These are phyloP conservation scores for Aphelenchoides avenae DNA, from an alignment of 1,140 invertebrate genomes.

Conservation along the genomic window DNA sequence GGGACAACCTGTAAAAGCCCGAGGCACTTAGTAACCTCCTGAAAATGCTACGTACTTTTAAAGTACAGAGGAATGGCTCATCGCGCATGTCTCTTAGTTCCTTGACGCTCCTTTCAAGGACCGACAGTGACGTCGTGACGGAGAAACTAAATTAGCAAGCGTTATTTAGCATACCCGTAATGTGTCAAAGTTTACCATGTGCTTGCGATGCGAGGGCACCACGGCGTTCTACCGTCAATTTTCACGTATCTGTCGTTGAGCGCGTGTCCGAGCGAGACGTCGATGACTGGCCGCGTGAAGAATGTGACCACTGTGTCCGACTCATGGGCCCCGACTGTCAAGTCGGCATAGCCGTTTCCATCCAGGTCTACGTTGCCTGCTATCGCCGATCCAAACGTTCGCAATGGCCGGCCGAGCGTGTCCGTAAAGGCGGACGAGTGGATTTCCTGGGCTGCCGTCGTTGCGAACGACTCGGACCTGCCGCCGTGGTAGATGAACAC, in stretches of 20 bases:
- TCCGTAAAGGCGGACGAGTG: conserved; percentile 24
- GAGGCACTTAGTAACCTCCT: too few relatives aligned
- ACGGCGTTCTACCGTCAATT: conserved; percentile 36
- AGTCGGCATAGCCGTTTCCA: conserved; percentile 82
- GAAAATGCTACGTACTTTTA: too few relatives aligned
- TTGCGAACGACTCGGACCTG: conserved; percentile 23
- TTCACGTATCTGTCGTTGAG: conserved; percentile 42
- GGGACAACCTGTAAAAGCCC: too few relatives aligned
- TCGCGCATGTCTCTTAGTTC: conserved; percentile 17
- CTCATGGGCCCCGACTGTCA: conserved; percentile 81
- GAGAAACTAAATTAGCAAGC: conserved; percentile 24
- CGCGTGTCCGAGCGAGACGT: conserved; percentile 29
- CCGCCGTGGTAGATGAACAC: conserved; percentile 83
- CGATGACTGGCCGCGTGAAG: conserved; percentile 45
- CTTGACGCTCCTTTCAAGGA: conserved; percentile 40
- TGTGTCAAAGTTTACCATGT: conserved; percentile 37
- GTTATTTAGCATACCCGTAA: conserved; percentile 8
- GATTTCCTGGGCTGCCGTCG: conserved; percentile 41
- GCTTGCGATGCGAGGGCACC: conserved; percentile 35
- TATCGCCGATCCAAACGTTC: conserved; percentile 78
- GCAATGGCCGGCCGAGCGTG: too few relatives aligned
- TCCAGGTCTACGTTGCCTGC: conserved; percentile 84
- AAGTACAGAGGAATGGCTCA: conserved; percentile 37
- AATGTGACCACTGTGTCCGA: conserved; percentile 68
- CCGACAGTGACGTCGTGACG: conserved; percentile 22